A percentile compares a stretch with the other conserved stretches of the same genome.
phyloP scores from a whole-genome alignment of 2,113 vertebrate species.

The Plectropomus leopardus region DNA sequence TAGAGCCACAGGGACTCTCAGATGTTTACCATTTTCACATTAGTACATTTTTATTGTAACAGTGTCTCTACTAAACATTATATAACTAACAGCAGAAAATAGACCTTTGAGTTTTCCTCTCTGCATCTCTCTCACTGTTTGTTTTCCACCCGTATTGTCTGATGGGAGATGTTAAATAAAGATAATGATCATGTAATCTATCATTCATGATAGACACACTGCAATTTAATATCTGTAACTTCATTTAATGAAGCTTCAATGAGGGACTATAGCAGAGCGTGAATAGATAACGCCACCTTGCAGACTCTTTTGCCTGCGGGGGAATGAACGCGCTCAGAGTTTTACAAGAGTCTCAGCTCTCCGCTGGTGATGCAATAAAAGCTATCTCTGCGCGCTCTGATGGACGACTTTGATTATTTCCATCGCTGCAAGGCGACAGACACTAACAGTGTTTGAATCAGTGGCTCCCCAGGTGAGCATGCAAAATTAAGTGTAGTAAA shows the following conservation, averaged over 20 bases:
- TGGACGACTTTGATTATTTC: constrained; percentile 33
- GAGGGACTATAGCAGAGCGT: background rate
- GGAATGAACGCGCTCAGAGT: background rate
- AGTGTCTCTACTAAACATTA: constrained; percentile 3
- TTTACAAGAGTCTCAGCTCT: background rate
- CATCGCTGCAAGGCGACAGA: background rate
- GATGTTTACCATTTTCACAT: background rate
- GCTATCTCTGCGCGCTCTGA: background rate
- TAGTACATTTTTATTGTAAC: background rate
- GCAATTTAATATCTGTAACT: background rate
- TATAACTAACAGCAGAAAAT: constrained; percentile 23
- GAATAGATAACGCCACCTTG: background rate
- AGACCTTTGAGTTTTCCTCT: background rate
- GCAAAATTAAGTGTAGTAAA: background rate
- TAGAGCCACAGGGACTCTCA: background rate
- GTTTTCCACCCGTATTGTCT: background rate
- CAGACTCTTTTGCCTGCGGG: background rate
- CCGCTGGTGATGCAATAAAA: constrained; percentile 1
- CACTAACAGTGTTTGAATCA: background rate
- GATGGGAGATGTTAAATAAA: background rate
- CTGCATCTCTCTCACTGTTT: background rate
- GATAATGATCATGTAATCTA: constrained; percentile 12
- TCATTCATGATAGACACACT: background rate
- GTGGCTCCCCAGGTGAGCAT: constrained; percentile 9
- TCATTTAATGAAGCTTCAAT: background rate